phyloP scores from a whole-genome alignment of 2,113 vertebrate species.

The Okapia johnstoni region DNA sequence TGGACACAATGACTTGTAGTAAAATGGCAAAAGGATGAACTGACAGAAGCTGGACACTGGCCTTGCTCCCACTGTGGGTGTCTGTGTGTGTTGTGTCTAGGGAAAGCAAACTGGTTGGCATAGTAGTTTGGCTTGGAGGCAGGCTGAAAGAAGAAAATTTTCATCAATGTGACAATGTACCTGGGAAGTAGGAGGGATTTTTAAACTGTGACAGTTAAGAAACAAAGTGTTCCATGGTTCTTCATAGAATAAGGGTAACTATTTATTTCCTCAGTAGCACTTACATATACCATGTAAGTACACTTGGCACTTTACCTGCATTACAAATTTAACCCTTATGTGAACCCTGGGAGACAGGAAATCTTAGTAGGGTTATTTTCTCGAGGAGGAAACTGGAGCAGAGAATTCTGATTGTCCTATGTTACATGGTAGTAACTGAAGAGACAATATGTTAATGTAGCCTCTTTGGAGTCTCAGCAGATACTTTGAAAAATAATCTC shows the following conservation, averaged over 20 bases:
- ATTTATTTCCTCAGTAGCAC: background rate
- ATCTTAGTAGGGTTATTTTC: background rate
- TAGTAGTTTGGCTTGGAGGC: background rate
- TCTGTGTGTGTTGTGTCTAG: background rate
- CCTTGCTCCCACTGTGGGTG: background rate
- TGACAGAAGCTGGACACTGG: background rate
- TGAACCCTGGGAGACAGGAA: background rate
- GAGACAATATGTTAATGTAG: background rate
- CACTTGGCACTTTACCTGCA: background rate
- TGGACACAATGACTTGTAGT: background rate
- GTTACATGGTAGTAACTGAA: background rate
- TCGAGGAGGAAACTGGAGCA: background rate
- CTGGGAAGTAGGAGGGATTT: background rate
- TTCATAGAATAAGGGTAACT: background rate
- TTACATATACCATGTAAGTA: background rate
- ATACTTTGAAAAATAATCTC: background rate
- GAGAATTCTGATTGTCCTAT: background rate
- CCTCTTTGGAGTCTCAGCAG: background rate
- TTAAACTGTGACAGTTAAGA: background rate
- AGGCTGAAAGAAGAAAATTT: background rate
- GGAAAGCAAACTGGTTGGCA: background rate
- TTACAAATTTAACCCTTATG: background rate
- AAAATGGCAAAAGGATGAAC: background rate
- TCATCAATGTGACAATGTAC: background rate
- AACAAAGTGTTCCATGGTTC: background rate